Evolutionary conservation across 2,888 invertebrate genomes (phyloP).

Genomic region (Agriopis leucophaearia): DNA sequence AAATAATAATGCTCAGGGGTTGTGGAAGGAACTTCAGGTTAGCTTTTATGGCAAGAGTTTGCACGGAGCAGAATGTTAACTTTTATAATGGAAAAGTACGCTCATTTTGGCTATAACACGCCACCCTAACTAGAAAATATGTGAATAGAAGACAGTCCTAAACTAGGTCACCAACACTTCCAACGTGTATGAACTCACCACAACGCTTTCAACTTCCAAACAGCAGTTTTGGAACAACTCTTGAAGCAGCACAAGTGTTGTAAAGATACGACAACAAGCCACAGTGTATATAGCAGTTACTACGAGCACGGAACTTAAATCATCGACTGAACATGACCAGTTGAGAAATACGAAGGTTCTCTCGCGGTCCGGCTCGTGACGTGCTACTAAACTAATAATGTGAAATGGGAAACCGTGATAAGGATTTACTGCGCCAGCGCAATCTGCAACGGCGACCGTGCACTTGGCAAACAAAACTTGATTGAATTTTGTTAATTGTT

Average conservation of each 20-base stretch:
- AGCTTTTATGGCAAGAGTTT: too few species aligned
- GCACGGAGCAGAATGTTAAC: too few species aligned
- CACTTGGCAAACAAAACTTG: constrained; percentile 37
- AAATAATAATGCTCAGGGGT: too few species aligned
- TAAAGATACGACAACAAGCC: background rate
- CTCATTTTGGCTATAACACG: too few species aligned
- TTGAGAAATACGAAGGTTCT: constrained; percentile 13
- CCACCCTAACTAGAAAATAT: background rate
- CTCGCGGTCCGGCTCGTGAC: constrained; percentile 32
- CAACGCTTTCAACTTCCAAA: background rate
- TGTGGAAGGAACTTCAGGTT: too few species aligned
- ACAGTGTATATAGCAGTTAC: background rate
- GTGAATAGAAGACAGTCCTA: background rate
- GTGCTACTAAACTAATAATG: constrained; percentile 43
- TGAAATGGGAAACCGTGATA: constrained; percentile 43
- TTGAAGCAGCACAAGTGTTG: background rate
- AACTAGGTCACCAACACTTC: background rate
- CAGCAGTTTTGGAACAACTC: constrained; percentile 2
- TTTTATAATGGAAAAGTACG: too few species aligned
- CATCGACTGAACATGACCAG: background rate
- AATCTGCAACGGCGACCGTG: constrained; percentile 40
- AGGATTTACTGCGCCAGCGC: constrained; percentile 44
- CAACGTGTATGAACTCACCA: background rate
- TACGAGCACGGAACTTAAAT: background rate
- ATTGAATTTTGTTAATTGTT: constrained; percentile 38